These are phyloP conservation scores for Torymus auratus DNA, from an alignment of 2,888 invertebrate species.

Conservation along the genomic window DNA sequence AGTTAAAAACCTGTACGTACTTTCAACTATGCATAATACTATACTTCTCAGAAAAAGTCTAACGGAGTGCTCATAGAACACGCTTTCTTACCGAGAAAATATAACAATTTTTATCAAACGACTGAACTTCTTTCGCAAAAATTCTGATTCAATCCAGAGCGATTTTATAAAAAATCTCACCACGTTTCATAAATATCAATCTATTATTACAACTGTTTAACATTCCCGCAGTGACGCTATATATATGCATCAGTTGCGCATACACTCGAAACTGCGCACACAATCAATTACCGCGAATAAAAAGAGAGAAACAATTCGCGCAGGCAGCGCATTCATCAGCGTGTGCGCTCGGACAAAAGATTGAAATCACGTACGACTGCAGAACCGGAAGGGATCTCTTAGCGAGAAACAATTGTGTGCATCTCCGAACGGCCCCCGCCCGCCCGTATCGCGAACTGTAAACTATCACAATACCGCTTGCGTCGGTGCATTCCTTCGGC, in stretches of 20 bases:
- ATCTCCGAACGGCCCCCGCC: not conserved
- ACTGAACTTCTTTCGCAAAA: too few relatives aligned
- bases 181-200: too few relatives aligned
- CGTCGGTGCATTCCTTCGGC: not conserved
- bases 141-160: too few relatives aligned
- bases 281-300: conserved; percentile 25
- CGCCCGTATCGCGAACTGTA: not conserved
- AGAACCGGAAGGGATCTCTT: conserved; percentile 29
- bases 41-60: too few relatives aligned
- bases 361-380: conserved; percentile 20
- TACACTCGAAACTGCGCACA: not conserved
- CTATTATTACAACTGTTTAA: too few relatives aligned
- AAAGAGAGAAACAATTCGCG: conserved; percentile 22
- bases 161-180: not conserved
- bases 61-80: too few relatives aligned
- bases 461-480: conserved; percentile 11
- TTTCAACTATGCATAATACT: too few relatives aligned
- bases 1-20: too few relatives aligned
- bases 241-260: not conserved
- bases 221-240: too few relatives aligned
- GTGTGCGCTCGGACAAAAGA: not conserved
- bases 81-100: too few relatives aligned
- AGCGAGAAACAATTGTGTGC: conserved; percentile 41
- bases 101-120: too few relatives aligned
- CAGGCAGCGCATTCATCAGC: conserved; percentile 20